These are phyloP conservation scores for Sphaeramia orbicularis DNA, from an alignment of 2,797 vertebrate species.

Conservation along the genomic window DNA sequence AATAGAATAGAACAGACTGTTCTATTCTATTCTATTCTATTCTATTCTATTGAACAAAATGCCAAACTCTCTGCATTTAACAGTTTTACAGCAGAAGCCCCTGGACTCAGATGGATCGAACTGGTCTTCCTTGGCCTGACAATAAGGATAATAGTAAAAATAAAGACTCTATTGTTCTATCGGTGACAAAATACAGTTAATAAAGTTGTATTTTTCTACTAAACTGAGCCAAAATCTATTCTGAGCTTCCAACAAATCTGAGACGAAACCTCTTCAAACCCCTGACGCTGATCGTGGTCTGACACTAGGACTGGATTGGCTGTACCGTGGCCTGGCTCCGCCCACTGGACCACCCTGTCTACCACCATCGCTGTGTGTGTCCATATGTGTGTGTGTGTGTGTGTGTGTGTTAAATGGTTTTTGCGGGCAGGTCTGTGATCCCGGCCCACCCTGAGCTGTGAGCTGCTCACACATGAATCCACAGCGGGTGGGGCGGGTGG, in stretches of 20 bases:
- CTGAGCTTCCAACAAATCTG: background rate
- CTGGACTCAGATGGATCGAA: background rate
- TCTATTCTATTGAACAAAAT: no score
- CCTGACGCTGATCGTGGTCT: background rate
- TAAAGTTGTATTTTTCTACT: background rate
- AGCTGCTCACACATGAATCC: slow-evolving; percentile 16
- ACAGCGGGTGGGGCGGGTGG: slow-evolving; percentile 36
- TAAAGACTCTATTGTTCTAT: background rate
- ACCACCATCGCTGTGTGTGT: no score
- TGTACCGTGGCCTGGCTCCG: background rate
- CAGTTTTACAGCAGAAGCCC: slow-evolving; percentile 8
- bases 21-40: no score
- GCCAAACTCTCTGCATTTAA: no score
- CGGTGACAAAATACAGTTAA: background rate
- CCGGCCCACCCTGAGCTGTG: slow-evolving; percentile 36
- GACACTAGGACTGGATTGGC: background rate
- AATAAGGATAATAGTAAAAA: background rate
- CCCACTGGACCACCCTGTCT: slow-evolving; percentile 38
- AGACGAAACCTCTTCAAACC: background rate
- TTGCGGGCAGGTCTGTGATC: slow-evolving; percentile 33
- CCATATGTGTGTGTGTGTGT: no score
- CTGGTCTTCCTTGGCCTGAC: background rate
- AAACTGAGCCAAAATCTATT: background rate
- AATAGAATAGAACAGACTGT: no score
- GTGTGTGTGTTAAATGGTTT: no score